These are phyloP conservation scores for Gymnothorax javanicus DNA, from an alignment of 2,797 vertebrate species.

Conservation along the genomic window DNA sequence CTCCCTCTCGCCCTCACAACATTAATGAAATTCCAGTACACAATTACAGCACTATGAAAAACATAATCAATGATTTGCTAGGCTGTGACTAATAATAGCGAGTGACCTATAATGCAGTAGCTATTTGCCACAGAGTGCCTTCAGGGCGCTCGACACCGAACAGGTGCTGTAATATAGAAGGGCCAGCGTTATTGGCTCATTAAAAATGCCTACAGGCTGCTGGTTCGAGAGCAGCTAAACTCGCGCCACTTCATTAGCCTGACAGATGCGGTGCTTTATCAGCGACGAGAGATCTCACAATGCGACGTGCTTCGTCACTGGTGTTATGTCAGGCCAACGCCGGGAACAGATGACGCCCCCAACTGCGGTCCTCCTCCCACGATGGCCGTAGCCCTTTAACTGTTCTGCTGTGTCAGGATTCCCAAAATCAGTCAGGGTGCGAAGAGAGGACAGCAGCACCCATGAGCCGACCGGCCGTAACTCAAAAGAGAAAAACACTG, in stretches of 20 bases:
- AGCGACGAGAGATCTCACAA: conserved; percentile 13
- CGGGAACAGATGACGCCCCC: conserved; percentile 37
- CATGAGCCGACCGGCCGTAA: conserved; percentile 58
- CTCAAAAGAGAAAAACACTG: conserved; percentile 30
- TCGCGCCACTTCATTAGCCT: conserved; percentile 28
- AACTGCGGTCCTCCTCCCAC: conserved; percentile 13
- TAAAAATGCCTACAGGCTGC: conserved; percentile 19
- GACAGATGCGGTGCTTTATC: conserved; percentile 52
- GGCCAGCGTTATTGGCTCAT: neutral
- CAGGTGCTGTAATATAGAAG: neutral
- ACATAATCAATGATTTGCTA: neutral
- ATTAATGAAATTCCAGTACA: conserved; percentile 2
- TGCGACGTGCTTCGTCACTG: conserved; percentile 32
- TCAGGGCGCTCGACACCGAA: neutral
- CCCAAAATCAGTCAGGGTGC: conserved; percentile 32
- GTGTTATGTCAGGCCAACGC: conserved; percentile 31
- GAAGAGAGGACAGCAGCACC: conserved; percentile 70
- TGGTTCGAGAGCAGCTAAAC: neutral
- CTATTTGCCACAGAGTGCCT: neutral
- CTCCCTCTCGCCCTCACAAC: neutral
- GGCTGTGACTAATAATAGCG: neutral
- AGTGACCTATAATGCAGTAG: neutral
- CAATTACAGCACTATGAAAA: neutral
- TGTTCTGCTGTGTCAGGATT: conserved; percentile 22
- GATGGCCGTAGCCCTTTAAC: neutral